phyloP scores from a whole-genome alignment of 2,888 invertebrate genomes.

The Hypercompe scribonia region DNA sequence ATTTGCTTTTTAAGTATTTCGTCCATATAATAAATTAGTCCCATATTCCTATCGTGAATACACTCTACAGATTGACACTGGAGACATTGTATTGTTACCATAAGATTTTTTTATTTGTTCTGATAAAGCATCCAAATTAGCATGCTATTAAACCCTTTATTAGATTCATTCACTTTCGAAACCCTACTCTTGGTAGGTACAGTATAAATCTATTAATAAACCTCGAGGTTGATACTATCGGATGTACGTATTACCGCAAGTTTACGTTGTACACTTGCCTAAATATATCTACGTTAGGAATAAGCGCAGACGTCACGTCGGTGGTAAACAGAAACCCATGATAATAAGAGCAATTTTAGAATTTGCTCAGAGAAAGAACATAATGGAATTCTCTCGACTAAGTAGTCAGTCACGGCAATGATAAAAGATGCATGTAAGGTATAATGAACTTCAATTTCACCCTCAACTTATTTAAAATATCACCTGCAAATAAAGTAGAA shows the following conservation, averaged over 20 bases:
- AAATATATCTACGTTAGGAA: conserved; percentile 34
- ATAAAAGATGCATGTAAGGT: background rate
- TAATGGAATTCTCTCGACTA: background rate
- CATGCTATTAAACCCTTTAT: background rate
- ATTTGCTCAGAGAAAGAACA: background rate
- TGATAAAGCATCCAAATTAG: background rate
- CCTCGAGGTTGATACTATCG: conserved; percentile 21
- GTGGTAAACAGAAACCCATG: conserved; percentile 7
- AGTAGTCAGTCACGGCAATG: background rate
- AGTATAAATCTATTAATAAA: conserved; percentile 18
- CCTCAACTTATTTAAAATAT: background rate
- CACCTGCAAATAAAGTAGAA: background rate
- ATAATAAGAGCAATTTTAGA: conserved; percentile 10
- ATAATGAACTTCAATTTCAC: background rate
- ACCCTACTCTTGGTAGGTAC: conserved; percentile 1
- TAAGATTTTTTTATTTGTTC: background rate
- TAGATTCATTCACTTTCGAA: background rate
- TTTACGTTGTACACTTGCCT: conserved; percentile 26
- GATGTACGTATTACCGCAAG: conserved; percentile 25
- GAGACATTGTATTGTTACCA: background rate
- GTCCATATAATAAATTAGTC: background rate
- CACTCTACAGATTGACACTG: background rate
- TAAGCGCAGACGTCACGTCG: conserved; percentile 42
- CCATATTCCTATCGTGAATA: background rate
- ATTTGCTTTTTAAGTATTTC: background rate